phyloP scores from a whole-genome alignment of 2,113 vertebrate genomes.

The Solenodon paradoxus region DNA sequence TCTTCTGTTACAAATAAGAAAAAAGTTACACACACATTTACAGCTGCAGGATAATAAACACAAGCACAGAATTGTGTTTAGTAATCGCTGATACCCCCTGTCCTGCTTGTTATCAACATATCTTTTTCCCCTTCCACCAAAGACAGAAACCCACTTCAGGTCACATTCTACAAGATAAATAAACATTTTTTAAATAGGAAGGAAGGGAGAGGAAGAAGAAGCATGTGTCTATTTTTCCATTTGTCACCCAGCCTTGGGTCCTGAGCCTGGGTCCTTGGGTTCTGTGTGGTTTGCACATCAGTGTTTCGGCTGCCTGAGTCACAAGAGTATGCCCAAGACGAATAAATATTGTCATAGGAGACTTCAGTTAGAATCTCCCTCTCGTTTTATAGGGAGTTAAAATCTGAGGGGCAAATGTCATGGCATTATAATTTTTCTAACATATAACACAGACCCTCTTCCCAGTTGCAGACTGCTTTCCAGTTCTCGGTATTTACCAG shows the following conservation, averaged over 20 bases:
- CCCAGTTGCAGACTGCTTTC: background rate
- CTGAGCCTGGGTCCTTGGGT: no score
- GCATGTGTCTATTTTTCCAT: no score
- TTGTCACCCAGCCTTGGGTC: no score
- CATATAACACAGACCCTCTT: background rate
- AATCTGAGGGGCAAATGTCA: background rate
- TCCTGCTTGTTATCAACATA: background rate
- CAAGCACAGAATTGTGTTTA: background rate
- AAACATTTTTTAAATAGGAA: no score
- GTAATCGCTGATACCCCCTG: background rate
- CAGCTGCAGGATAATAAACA: background rate
- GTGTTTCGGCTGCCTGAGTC: no score
- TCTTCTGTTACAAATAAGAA: slow-evolving; percentile 9
- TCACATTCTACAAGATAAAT: background rate
- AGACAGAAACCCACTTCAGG: background rate
- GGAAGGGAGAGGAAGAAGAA: no score
- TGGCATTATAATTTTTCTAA: background rate
- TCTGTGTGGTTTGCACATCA: no score
- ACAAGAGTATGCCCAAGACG: no score
- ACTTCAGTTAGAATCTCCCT: background rate
- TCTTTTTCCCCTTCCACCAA: background rate
- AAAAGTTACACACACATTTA: background rate
- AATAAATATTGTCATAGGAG: no score
- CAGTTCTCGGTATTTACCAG: background rate
- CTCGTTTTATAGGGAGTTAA: background rate